Conservation (phyloP, 2,113 vertebrate genomes). For the Sphaerodactylus townsendi region DNA sequence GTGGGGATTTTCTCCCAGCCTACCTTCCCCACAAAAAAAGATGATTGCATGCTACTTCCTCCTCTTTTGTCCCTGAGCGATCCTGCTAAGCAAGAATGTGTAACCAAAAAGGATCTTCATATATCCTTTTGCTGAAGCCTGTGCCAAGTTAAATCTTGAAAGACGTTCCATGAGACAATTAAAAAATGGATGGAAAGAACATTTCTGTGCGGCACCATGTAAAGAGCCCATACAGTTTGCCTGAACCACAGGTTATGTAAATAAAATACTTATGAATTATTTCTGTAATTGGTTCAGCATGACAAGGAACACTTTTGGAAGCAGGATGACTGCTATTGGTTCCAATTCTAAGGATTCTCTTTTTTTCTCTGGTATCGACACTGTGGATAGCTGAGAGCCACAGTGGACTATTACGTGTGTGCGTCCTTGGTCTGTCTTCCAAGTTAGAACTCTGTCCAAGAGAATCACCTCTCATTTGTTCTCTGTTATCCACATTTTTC, state of each 20-base stretch:
- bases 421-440: neutral
- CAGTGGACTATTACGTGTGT: neutral
- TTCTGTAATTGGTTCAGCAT: neutral
- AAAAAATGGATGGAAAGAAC: neutral
- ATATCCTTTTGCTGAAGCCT: too few species aligned
- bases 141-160: neutral
- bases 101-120: too few species aligned
- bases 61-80: too few species aligned
- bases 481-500: neutral
- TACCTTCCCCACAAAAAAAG: too few species aligned
- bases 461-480: neutral
- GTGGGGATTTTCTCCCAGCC: too few species aligned
- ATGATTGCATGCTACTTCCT: too few species aligned
- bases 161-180: neutral
- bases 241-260: neutral
- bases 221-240: neutral
- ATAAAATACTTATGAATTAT: neutral
- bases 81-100: too few species aligned
- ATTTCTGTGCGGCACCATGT: neutral
- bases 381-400: neutral
- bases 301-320: neutral
- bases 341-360: neutral
- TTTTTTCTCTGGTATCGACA: neutral
- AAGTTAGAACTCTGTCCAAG: neutral
- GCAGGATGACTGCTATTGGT: neutral